Percentiles rank a stretch among this genome's conserved stretches.
These are phyloP conservation scores for Pristionchus exspectatus DNA, from an alignment of 2,888 invertebrate species.

Conservation along the genomic window DNA sequence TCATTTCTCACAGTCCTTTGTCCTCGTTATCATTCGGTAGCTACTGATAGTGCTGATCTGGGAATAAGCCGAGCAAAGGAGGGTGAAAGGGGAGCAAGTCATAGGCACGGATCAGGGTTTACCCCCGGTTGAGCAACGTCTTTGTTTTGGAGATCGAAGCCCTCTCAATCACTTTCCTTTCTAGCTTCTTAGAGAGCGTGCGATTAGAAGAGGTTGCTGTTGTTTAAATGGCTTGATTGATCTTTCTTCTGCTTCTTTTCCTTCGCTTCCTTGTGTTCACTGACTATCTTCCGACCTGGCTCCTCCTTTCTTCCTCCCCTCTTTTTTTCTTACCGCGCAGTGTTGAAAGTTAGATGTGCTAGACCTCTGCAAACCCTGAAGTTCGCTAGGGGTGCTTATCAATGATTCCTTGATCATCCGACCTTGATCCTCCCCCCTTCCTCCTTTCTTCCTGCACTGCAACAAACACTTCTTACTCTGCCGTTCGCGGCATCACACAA, in stretches of 20 bases:
- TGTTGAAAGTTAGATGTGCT: no score
- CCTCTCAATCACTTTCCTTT: not conserved
- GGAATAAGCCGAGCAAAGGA: conserved; percentile 20
- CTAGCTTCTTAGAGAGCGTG: not conserved
- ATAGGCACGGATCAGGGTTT: conserved; percentile 41
- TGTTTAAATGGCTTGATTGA: conserved; percentile 1
- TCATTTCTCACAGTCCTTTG: not conserved
- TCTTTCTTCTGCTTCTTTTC: not conserved
- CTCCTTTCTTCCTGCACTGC: conserved; percentile 2
- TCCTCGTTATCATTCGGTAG: not conserved
- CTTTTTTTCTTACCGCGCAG: no score
- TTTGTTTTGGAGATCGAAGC: conserved; percentile 18
- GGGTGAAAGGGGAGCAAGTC: not conserved
- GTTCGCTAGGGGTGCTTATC: no score
- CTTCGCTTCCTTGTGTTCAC: not conserved
- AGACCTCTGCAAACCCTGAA: no score
- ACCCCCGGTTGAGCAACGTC: conserved; percentile 7
- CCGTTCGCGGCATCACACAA: conserved; percentile 22
- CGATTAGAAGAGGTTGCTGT: not conserved
- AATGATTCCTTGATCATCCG: no score
- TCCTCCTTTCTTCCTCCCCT: not conserved
- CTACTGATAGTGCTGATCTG: conserved; percentile 36
- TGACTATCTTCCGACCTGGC: not conserved
- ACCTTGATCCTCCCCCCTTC: not conserved
- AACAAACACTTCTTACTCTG: not conserved